Conservation (phyloP, 2,113 vertebrate genomes). For the Ictidomys tridecemlineatus region DNA sequence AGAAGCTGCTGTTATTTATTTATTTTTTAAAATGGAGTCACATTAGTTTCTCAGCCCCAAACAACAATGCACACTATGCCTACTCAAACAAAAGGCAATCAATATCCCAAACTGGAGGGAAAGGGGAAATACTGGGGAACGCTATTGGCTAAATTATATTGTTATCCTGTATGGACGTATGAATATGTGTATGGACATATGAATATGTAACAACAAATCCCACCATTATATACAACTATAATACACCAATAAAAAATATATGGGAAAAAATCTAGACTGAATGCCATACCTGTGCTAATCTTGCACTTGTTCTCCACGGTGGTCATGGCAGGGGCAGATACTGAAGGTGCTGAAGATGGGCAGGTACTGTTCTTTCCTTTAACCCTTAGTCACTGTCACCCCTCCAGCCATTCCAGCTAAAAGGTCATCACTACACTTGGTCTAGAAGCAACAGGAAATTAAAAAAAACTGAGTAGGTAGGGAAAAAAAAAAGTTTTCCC, state of each 20-base stretch:
- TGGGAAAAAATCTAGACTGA: not conserved
- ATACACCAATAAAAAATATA: no score
- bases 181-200: no score
- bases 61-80: no score
- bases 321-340: conserved; percentile 84
- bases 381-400: conserved; percentile 89
- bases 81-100: not conserved
- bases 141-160: no score
- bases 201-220: no score
- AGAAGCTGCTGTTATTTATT: no score
- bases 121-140: no score
- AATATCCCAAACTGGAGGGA: not conserved
- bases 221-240: no score
- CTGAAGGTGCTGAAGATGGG: conserved; percentile 82
- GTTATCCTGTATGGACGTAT: no score
- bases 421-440: conserved; percentile 97
- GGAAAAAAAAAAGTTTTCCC: not conserved
- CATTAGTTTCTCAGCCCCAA: not conserved
- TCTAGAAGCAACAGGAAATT: conserved; percentile 86
- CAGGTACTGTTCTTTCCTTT: conserved; percentile 91
- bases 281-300: conserved; percentile 88
- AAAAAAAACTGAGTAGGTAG: not conserved
- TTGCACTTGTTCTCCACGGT: conserved; percentile 91
- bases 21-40: no score
- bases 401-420: conserved; percentile 94